phyloP scores from a whole-genome alignment of 1,140 invertebrate genomes.

The Diorhabda carinulata region DNA sequence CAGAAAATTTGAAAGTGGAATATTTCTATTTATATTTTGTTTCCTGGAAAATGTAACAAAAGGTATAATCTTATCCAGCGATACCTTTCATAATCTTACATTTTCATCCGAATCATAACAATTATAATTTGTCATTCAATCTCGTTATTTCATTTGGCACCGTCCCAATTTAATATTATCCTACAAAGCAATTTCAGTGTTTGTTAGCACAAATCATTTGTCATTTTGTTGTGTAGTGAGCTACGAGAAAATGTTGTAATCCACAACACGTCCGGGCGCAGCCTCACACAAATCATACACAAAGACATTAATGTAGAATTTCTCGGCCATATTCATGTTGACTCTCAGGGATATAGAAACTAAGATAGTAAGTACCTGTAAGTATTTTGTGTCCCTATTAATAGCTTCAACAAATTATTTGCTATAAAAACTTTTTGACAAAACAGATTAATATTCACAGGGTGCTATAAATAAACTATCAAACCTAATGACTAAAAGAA shows the following conservation, averaged over 20 bases:
- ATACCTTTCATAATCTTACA: no score
- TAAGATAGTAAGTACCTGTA: not conserved
- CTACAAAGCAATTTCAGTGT: constrained; percentile 9
- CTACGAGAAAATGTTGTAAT: constrained; percentile 7
- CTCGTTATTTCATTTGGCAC: constrained; percentile 10
- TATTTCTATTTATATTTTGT: no score
- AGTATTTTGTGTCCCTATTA: no score
- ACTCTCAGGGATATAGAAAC: not conserved
- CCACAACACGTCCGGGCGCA: constrained; percentile 5
- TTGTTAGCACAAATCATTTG: constrained; percentile 15
- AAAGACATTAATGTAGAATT: constrained; percentile 1
- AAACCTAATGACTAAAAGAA: no score
- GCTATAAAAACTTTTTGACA: no score
- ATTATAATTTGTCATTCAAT: constrained; percentile 9
- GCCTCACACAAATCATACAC: constrained; percentile 1
- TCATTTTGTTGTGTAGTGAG: constrained; percentile 7
- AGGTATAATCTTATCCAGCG: no score
- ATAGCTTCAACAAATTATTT: no score
- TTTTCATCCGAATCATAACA: not conserved
- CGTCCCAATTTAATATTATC: constrained; percentile 9
- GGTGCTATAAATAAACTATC: no score
- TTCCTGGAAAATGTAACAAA: no score
- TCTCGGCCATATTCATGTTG: not conserved
- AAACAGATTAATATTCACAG: no score
- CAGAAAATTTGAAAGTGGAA: no score